Conservation (phyloP, 2,888 invertebrate species). For the Seira musarum region DNA sequence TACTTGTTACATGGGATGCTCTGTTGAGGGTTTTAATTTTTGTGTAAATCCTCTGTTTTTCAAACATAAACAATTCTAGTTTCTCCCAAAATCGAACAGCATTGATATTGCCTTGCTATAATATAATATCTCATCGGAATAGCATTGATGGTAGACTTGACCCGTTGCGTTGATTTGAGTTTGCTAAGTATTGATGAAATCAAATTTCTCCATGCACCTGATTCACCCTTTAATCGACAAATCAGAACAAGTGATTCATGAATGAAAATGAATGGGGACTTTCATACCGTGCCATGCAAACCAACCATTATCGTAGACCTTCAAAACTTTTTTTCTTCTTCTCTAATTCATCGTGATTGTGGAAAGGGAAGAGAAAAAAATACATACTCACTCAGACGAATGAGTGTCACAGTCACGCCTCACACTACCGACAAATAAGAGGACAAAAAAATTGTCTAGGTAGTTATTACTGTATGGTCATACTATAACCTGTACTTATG, state of each 20-base stretch:
- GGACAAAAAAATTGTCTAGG: no score
- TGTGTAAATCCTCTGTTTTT: no score
- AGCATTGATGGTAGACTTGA: constrained; percentile 1
- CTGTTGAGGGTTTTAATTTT: no score
- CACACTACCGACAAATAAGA: not conserved
- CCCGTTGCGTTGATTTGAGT: not conserved
- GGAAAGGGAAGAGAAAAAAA: not conserved
- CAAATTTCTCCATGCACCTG: no score
- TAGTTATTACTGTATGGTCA: no score
- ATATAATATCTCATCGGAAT: no score
- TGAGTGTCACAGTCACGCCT: not conserved
- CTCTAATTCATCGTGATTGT: not conserved
- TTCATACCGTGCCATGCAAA: constrained; percentile 53
- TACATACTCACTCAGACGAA: constrained; percentile 1
- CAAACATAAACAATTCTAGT: no score
- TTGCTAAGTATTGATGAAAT: not conserved
- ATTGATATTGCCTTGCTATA: no score
- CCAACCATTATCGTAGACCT: constrained; percentile 52
- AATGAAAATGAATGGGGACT: constrained; percentile 21
- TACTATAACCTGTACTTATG: no score
- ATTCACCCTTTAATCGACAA: constrained; percentile 19
- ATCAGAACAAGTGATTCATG: not conserved
- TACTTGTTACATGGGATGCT: no score
- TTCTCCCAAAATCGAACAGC: no score
- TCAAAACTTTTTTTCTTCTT: constrained; percentile 41